phyloP scores from a whole-genome alignment of 2,888 invertebrate genomes.

The Hirtodrosophila cameraria region DNA sequence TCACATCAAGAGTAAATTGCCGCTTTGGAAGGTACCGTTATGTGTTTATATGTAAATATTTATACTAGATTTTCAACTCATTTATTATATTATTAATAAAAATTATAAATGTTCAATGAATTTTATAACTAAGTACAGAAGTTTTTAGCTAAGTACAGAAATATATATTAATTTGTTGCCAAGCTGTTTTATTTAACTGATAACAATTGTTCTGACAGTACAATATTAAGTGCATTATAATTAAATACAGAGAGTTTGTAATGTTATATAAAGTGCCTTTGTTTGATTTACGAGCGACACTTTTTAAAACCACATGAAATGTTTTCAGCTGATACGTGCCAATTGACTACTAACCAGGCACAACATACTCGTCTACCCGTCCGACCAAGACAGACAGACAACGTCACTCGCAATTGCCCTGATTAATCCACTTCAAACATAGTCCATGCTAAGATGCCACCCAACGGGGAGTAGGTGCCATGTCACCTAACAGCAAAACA shows the following conservation, averaged over 20 bases:
- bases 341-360: conserved; percentile 15
- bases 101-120: too few species aligned
- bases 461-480: too few species aligned
- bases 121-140: background rate
- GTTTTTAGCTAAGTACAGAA: background rate
- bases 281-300: conserved; percentile 47
- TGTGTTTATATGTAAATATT: too few species aligned
- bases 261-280: conserved; percentile 13
- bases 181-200: conserved; percentile 15
- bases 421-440: conserved; percentile 71
- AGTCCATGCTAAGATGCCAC: conserved; percentile 3
- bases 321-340: conserved; percentile 57
- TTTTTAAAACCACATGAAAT: conserved; percentile 41
- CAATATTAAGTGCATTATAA: conserved; percentile 15
- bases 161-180: conserved; percentile 26
- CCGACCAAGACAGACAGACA: conserved; percentile 12
- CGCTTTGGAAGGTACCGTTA: too few species aligned
- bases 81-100: too few species aligned
- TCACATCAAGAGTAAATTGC: too few species aligned
- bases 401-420: conserved; percentile 47
- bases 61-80: too few species aligned
- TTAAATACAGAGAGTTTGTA: conserved; percentile 2
- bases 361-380: too few species aligned
- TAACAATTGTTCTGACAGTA: conserved; percentile 22
- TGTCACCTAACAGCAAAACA: background rate